Evolutionary conservation across 2,113 vertebrate species (phyloP), one percentile per base, ranked within the genome.

Genomic region (Thalassarche chlororhynchos): DNA sequence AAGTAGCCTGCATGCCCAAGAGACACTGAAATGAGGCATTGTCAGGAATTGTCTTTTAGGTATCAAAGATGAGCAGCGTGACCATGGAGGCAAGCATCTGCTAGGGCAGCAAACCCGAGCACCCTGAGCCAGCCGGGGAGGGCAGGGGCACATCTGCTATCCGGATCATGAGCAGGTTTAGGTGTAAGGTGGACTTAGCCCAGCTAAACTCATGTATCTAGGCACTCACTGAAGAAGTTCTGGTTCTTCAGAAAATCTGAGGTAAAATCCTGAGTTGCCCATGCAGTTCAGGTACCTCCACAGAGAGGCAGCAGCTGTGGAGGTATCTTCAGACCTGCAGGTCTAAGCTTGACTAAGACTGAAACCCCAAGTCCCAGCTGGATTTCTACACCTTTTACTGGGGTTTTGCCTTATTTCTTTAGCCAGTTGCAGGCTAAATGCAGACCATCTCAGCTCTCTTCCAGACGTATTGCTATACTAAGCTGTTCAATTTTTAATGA

Each of bases 401-500:
- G 54, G 29, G 7, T 64, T 93, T 82, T 25, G 8, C 23, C 26
- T 32, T 36, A 21, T 65, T 69, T 93, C 55, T 84, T 61, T 52
- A 72, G 21, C 51, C n/a, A 77, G 38, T 16, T 58, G 57, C 14
- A 87, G 34, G 44, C 34, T 93, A 94, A 93, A 90, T 58, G 46
- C 58, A 91, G 71, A 65, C 23, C 23, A 14, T 49, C 61, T 91
- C 42, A 89, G 40, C 34, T 71, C 55, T 84, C 49, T 77, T 94
- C 46, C 58, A 80, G 75, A 80, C 1, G 1, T 62, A 91, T 42
- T 57, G 38, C 70, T 80, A 5, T 65, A 79, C 44, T 38, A 70
- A 40, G 9, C 38, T 75, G 42, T 55, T 97, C 90, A 81, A 91
- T 96, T 93, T 92, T 97, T 97, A 96, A 96, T 93, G 90, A 95